phyloP scores from a whole-genome alignment of 2,888 invertebrate genomes.

The Autographa gamma region DNA sequence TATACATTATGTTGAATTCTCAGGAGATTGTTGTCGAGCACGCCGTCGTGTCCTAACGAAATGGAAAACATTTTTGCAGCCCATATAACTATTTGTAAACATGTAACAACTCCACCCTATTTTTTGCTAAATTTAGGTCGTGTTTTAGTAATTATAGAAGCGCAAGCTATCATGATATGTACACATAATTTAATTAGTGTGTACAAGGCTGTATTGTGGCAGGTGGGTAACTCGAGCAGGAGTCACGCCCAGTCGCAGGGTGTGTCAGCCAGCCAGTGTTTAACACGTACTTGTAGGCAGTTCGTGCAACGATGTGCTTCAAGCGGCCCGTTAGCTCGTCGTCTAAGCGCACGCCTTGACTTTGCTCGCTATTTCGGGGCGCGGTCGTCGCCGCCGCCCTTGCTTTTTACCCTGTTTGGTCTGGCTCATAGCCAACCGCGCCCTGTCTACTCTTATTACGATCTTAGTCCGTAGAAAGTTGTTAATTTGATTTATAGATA shows the following conservation, averaged over 20 bases:
- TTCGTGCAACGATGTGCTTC: slow-evolving; percentile 60
- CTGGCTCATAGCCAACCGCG: slow-evolving; percentile 84
- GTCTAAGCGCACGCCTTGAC: slow-evolving; percentile 83
- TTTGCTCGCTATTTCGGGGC: slow-evolving; percentile 87
- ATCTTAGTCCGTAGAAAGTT: slow-evolving; percentile 67
- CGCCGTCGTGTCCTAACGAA: slow-evolving; percentile 11
- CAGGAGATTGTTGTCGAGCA: slow-evolving; percentile 34
- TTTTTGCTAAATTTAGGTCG: slow-evolving; percentile 45
- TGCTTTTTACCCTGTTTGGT: slow-evolving; percentile 87
- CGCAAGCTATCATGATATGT: slow-evolving; percentile 46
- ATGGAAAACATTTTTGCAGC: slow-evolving; percentile 37
- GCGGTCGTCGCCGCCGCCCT: slow-evolving; percentile 83
- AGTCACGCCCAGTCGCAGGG: slow-evolving; percentile 66
- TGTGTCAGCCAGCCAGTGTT: slow-evolving; percentile 61
- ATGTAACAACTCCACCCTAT: slow-evolving; percentile 41
- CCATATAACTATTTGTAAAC: slow-evolving; percentile 40
- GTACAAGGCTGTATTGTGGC: slow-evolving; percentile 63
- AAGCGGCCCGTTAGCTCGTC: slow-evolving; percentile 63
- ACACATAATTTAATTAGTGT: slow-evolving; percentile 64
- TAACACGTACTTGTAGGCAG: slow-evolving; percentile 42
- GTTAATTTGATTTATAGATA: slow-evolving; percentile 68
- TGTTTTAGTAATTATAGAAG: slow-evolving; percentile 53
- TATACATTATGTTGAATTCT: slow-evolving; percentile 33
- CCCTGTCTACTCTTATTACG: slow-evolving; percentile 74
- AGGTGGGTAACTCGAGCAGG: slow-evolving; percentile 47